Conservation (phyloP, 2,888 invertebrate species). For the Callinectes sapidus region DNA sequence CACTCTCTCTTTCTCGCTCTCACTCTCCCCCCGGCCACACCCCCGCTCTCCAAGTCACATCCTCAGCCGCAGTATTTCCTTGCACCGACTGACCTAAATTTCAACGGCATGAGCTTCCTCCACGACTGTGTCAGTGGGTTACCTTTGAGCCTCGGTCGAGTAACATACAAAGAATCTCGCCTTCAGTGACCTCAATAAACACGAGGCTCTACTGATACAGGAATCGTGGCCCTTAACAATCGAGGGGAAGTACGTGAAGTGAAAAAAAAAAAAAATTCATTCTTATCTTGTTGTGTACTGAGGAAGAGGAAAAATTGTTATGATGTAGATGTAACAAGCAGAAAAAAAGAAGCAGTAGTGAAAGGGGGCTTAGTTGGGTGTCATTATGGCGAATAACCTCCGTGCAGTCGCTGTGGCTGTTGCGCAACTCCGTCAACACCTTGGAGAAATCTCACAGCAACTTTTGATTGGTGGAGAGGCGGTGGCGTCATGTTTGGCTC, state of each 20-base stretch:
- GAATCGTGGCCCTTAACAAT: not conserved
- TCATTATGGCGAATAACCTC: constrained; percentile 38
- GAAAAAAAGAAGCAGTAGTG: not conserved
- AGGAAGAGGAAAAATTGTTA: not conserved
- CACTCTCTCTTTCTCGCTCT: not conserved
- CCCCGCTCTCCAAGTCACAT: not conserved
- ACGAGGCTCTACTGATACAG: not conserved
- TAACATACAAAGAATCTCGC: constrained; percentile 55
- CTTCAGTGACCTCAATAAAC: constrained; percentile 49
- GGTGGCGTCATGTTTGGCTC: constrained; percentile 35
- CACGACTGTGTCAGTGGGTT: constrained; percentile 59
- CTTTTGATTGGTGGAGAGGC: constrained; percentile 34
- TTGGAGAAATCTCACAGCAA: constrained; percentile 36
- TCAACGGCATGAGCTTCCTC: constrained; percentile 41
- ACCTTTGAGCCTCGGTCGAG: constrained; percentile 49
- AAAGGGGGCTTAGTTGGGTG: constrained; percentile 9
- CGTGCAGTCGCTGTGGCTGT: constrained; percentile 36
- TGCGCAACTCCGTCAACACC: constrained; percentile 48
- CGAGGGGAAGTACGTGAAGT: not conserved
- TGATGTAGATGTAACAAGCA: not conserved
- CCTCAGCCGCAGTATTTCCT: constrained; percentile 46
- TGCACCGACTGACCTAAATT: constrained; percentile 43
- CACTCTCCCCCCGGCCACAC: not conserved
- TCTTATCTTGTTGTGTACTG: not conserved
- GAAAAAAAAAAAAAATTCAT: not conserved